phyloP scores from a whole-genome alignment of 2,888 invertebrate genomes.

The Aspidiotus rigidus region DNA sequence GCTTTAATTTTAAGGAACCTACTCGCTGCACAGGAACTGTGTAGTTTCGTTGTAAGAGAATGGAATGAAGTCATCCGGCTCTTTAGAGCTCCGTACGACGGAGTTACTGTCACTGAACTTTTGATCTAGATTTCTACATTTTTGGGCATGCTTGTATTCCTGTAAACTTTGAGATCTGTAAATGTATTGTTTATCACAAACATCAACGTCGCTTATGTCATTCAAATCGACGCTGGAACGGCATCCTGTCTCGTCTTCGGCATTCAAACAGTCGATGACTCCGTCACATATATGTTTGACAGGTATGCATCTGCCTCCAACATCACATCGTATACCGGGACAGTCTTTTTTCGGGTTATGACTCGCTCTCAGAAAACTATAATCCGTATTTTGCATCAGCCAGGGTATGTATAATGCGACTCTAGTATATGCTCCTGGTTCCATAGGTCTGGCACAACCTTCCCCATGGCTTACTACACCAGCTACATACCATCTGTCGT shows the following conservation, averaged over 20 bases:
- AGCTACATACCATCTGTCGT: conserved; percentile 64
- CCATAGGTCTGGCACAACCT: conserved; percentile 68
- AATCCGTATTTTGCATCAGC: conserved; percentile 47
- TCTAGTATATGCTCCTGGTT: conserved; percentile 74
- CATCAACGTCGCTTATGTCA: too few species aligned
- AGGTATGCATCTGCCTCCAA: conserved; percentile 60
- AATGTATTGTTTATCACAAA: too few species aligned
- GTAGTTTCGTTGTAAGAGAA: too few species aligned
- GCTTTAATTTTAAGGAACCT: too few species aligned
- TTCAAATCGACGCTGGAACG: not conserved
- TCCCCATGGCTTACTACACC: conserved; percentile 81
- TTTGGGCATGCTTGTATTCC: too few species aligned
- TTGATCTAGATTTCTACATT: too few species aligned
- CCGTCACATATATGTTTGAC: conserved; percentile 59
- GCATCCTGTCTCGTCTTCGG: conserved; percentile 71
- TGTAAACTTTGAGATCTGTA: too few species aligned
- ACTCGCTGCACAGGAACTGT: too few species aligned
- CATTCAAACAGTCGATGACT: conserved; percentile 64
- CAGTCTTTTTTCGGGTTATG: conserved; percentile 52
- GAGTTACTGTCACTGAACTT: too few species aligned
- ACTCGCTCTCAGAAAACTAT: conserved; percentile 10
- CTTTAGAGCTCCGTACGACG: too few species aligned
- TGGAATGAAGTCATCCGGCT: too few species aligned
- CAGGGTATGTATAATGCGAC: conserved; percentile 65
- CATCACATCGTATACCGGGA: conserved; percentile 62